Percentiles rank a stretch among this genome's conserved stretches.
Conservation (phyloP, 2,113 vertebrate genomes). For the Scophthalmus maximus region DNA sequence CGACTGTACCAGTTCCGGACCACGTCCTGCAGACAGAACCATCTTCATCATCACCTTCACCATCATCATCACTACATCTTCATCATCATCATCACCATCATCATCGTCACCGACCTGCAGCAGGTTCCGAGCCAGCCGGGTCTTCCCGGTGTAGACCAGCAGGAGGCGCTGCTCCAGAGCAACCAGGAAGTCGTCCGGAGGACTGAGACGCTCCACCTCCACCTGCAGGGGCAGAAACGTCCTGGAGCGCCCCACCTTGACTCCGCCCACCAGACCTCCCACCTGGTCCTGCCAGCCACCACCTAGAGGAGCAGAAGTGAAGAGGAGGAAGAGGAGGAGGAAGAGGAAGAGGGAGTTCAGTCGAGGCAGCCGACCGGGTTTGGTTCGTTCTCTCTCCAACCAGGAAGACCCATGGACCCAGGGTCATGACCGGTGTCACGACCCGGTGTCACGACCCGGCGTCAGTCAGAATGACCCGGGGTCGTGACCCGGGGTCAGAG, state of each 20-base stretch:
- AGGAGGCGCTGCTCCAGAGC: conserved; percentile 89
- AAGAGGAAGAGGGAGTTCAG: background rate
- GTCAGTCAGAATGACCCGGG: too few relatives aligned
- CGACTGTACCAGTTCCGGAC: conserved; percentile 95
- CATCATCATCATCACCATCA: background rate
- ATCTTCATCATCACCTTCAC: background rate
- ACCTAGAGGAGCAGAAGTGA: conserved; percentile 75
- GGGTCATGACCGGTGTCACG: too few relatives aligned
- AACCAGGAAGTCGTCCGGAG: conserved; percentile 81
- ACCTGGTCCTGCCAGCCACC: conserved; percentile 99
- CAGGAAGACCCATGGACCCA: too few relatives aligned
- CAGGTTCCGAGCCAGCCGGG: conserved; percentile 93
- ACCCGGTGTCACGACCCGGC: too few relatives aligned
- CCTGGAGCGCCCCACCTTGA: conserved; percentile 90
- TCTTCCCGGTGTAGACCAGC: conserved; percentile 96
- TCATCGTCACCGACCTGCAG: conserved; percentile 86
- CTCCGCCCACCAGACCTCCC: conserved; percentile 90
- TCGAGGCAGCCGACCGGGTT: too few relatives aligned
- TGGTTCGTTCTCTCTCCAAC: too few relatives aligned
- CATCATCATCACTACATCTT: background rate
- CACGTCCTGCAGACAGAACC: conserved; percentile 85
- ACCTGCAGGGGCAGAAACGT: conserved; percentile 89
- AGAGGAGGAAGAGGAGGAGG: background rate
- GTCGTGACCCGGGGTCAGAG: background rate
- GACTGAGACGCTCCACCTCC: conserved; percentile 85